These are phyloP conservation scores for Neocloeon triangulifer DNA, from an alignment of 1,140 invertebrate species.

Conservation along the genomic window DNA sequence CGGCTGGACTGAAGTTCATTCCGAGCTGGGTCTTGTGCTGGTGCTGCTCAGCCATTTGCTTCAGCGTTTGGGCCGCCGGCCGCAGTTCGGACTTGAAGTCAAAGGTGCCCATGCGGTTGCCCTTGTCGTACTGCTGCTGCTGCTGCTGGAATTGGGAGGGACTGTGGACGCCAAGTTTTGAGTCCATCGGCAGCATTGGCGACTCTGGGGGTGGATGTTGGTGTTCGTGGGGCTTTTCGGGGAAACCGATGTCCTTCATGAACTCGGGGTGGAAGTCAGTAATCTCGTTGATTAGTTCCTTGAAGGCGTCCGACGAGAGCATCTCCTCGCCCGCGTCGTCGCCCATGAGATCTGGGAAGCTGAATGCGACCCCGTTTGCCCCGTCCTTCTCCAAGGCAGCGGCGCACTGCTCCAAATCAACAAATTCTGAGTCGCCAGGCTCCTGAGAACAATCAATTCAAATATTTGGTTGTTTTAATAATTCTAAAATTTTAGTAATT, in stretches of 20 bases:
- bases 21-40: slow-evolving; percentile 47
- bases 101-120: slow-evolving; percentile 12
- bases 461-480: too few species aligned
- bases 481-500: too few species aligned
- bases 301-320: slow-evolving; percentile 56
- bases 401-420: slow-evolving; percentile 54
- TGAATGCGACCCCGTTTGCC: slow-evolving; percentile 40
- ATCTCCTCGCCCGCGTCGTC: slow-evolving; percentile 64
- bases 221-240: slow-evolving; percentile 26
- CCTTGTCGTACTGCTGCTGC: too few species aligned
- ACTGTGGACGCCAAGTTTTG: too few species aligned
- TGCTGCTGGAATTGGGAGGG: slow-evolving; percentile 16
- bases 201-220: slow-evolving; percentile 8
- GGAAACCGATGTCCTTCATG: slow-evolving; percentile 61
- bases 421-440: slow-evolving; percentile 43
- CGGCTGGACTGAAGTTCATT: slow-evolving; percentile 15
- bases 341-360: slow-evolving; percentile 53
- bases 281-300: slow-evolving; percentile 72
- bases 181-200: slow-evolving; percentile 16
- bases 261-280: slow-evolving; percentile 60
- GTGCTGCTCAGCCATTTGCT: slow-evolving; percentile 91
- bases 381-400: slow-evolving; percentile 59
- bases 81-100: slow-evolving; percentile 44
- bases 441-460: slow-evolving; percentile 77
- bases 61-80: slow-evolving; percentile 76